phyloP scores from a whole-genome alignment of 1,140 invertebrate genomes.

The Pseudachorutes palmiensis region DNA sequence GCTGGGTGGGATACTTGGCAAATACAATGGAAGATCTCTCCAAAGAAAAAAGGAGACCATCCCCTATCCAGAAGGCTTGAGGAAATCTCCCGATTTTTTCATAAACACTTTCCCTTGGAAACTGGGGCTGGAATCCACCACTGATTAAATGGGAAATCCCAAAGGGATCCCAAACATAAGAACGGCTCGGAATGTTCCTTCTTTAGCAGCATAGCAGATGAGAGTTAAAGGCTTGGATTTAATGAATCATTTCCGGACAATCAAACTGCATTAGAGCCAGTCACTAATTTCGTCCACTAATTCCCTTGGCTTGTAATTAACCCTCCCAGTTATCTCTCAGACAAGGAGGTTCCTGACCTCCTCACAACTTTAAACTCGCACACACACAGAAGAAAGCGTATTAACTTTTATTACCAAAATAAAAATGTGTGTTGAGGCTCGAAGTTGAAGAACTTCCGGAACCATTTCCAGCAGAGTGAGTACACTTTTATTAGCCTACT shows the following conservation, averaged over 20 bases:
- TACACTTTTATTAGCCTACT: not conserved
- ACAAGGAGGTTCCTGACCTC: conserved; percentile 1
- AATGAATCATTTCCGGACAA: conserved; percentile 4
- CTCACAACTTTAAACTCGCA: not conserved
- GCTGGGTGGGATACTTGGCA: not conserved
- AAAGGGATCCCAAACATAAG: not conserved
- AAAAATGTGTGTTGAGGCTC: too few species aligned
- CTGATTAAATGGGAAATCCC: not conserved
- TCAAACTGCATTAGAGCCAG: conserved; percentile 1
- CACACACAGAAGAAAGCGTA: not conserved
- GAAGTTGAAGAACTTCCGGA: too few species aligned
- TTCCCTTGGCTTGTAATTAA: not conserved
- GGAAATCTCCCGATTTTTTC: not conserved
- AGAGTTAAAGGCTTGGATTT: not conserved
- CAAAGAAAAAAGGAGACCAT: too few species aligned
- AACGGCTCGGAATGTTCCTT: too few species aligned
- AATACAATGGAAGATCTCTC: not conserved
- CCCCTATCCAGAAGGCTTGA: too few species aligned
- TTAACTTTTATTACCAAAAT: not conserved
- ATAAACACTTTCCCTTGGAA: not conserved
- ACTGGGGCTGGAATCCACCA: too few species aligned
- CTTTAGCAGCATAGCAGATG: too few species aligned
- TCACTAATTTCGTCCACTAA: too few species aligned
- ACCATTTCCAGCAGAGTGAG: too few species aligned
- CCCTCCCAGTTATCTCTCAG: not conserved